These are phyloP conservation scores for Brachionus asplanchnoidis DNA, from an alignment of 1,140 invertebrate genomes.

Conservation along the genomic window DNA sequence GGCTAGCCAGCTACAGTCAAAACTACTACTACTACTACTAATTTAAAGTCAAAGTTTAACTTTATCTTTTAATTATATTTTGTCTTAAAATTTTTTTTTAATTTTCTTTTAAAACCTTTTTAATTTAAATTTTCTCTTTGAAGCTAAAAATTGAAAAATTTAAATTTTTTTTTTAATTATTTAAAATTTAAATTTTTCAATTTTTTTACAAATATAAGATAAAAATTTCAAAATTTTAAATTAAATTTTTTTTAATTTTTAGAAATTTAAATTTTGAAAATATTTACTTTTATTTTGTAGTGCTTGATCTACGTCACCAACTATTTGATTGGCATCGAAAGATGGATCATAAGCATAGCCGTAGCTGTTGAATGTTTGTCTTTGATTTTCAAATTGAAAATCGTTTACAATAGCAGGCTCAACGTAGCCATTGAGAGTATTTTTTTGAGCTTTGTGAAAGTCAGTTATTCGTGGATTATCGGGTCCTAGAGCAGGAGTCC, in stretches of 20 bases:
- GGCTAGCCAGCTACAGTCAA: no score
- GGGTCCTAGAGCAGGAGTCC: constrained; percentile 78
- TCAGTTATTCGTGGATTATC: constrained; percentile 68
- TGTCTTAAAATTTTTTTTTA: no score
- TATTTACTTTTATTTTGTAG: neutral
- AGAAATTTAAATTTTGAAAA: no score
- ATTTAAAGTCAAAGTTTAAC: no score
- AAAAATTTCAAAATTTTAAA: neutral
- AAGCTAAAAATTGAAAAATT: no score
- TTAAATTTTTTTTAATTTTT: neutral
- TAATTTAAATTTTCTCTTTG: no score
- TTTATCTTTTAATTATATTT: no score
- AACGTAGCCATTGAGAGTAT: constrained; percentile 89
- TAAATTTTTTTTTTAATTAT: no score
- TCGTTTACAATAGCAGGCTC: constrained; percentile 90
- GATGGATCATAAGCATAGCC: constrained; percentile 59
- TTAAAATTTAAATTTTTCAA: no score
- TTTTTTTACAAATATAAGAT: no score
- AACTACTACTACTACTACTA: no score
- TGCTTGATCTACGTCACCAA: neutral
- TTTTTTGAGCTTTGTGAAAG: constrained; percentile 73
- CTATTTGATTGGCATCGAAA: constrained; percentile 25
- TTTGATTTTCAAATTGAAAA: constrained; percentile 96
- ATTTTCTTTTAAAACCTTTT: no score
- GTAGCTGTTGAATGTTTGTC: constrained; percentile 84